phyloP scores from a whole-genome alignment of 2,888 invertebrate genomes.

The Lysandra bellargus region DNA sequence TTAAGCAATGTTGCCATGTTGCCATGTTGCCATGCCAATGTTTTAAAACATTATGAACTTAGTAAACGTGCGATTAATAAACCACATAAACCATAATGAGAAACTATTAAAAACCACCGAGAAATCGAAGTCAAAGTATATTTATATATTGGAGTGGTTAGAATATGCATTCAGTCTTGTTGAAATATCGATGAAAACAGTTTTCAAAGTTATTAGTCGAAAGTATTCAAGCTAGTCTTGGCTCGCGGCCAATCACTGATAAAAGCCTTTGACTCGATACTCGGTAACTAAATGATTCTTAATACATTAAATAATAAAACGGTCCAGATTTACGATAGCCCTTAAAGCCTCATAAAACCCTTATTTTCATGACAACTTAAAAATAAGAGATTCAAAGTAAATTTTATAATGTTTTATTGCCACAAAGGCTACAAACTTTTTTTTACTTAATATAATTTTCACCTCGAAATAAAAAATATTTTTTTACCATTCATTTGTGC shows the following conservation, averaged over 20 bases:
- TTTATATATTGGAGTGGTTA: neutral
- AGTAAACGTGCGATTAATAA: too few species aligned
- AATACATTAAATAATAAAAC: conserved; percentile 21
- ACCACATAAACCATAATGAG: neutral
- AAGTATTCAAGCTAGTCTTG: conserved; percentile 24
- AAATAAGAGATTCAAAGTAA: neutral
- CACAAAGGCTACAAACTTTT: neutral
- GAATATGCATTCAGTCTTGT: neutral
- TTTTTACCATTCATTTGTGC: neutral
- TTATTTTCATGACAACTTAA: neutral
- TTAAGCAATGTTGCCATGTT: too few species aligned
- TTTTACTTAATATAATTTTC: neutral
- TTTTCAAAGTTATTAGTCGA: conserved; percentile 23
- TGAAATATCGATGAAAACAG: conserved; percentile 19
- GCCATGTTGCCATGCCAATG: too few species aligned
- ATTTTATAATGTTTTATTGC: neutral
- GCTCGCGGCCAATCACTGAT: conserved; percentile 22
- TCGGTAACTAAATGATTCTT: conserved; percentile 16
- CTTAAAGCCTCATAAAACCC: neutral
- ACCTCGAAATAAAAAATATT: neutral
- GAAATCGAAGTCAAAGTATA: neutral
- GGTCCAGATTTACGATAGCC: conserved; percentile 7
- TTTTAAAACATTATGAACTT: too few species aligned
- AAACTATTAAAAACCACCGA: neutral
- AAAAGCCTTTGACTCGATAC: neutral